Evolutionary conservation across 2,888 invertebrate genomes (phyloP).

Genomic region (Osmoderma eremita): DNA sequence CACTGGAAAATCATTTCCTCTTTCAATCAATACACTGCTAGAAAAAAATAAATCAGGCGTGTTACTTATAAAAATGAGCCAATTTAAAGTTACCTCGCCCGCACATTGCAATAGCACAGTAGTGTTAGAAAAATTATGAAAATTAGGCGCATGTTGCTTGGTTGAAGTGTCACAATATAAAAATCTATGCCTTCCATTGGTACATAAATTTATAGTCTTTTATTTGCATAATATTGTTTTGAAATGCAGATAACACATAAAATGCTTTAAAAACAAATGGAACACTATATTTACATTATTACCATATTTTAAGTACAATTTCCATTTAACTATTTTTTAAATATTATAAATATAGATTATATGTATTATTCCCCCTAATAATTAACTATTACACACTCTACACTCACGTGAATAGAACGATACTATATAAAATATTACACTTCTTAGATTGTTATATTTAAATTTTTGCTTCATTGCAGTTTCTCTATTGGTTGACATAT

Average conservation of each 20-base stretch:
- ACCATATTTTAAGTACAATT: slow-evolving; percentile 40
- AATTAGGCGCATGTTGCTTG: slow-evolving; percentile 27
- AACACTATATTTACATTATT: slow-evolving; percentile 42
- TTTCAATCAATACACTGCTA: slow-evolving; percentile 38
- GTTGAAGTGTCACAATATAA: slow-evolving; percentile 28
- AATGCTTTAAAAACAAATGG: slow-evolving; percentile 36
- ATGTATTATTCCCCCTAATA: background rate
- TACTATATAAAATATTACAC: slow-evolving; percentile 4
- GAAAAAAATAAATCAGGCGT: background rate
- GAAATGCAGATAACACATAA: slow-evolving; percentile 42
- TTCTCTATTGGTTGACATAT: slow-evolving; percentile 33
- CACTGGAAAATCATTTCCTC: slow-evolving; percentile 56
- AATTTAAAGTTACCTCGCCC: slow-evolving; percentile 7
- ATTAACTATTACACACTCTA: background rate
- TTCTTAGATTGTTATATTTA: slow-evolving; percentile 4
- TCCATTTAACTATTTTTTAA: slow-evolving; percentile 34
- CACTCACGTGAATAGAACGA: slow-evolving; percentile 1
- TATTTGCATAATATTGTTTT: slow-evolving; percentile 43
- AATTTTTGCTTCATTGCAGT: slow-evolving; percentile 24
- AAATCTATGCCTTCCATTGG: slow-evolving; percentile 39
- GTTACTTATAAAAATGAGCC: too few species aligned
- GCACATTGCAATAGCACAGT: slow-evolving; percentile 20
- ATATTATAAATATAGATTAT: slow-evolving; percentile 10
- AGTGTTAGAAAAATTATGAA: slow-evolving; percentile 15
- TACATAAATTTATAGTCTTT: slow-evolving; percentile 37